Conservation (phyloP, 2,113 vertebrate species). For the Geothlypis trichas region DNA sequence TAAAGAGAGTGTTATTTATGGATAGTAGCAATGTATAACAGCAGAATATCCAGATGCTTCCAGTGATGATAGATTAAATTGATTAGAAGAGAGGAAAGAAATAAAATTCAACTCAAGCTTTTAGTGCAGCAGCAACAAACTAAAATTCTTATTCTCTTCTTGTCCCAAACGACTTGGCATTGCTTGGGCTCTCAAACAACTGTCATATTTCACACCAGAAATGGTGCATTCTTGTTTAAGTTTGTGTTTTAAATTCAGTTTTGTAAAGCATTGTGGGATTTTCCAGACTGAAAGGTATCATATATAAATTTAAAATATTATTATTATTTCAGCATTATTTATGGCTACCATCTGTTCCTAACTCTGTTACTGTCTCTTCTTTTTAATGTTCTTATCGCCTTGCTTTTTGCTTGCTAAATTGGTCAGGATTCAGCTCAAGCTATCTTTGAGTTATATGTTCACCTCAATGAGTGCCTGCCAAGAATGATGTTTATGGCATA, state of each 20-base stretch:
- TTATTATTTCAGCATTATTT: constrained; percentile 64
- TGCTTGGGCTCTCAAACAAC: constrained; percentile 43
- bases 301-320: constrained; percentile 64
- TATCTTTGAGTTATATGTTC: constrained; percentile 65
- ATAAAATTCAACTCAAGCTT: constrained; percentile 9
- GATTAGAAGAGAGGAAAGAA: constrained; percentile 17
- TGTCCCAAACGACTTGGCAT: constrained; percentile 45
- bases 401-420: constrained; percentile 61
- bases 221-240: background rate
- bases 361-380: constrained; percentile 53
- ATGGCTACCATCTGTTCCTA: constrained; percentile 46
- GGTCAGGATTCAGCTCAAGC: constrained; percentile 58
- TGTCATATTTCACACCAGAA: constrained; percentile 54
- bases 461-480: constrained; percentile 52
- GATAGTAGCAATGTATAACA: background rate
- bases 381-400: constrained; percentile 53
- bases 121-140: background rate
- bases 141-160: constrained; percentile 47
- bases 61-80: background rate
- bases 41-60: background rate
- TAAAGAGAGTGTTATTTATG: background rate
- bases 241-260: constrained; percentile 42
- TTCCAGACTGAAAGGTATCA: constrained; percentile 52
- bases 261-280: constrained; percentile 39
- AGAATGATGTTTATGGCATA: constrained; percentile 58